Conservation (phyloP, 2,113 vertebrate species). For the Misgurnus mizolepis region DNA sequence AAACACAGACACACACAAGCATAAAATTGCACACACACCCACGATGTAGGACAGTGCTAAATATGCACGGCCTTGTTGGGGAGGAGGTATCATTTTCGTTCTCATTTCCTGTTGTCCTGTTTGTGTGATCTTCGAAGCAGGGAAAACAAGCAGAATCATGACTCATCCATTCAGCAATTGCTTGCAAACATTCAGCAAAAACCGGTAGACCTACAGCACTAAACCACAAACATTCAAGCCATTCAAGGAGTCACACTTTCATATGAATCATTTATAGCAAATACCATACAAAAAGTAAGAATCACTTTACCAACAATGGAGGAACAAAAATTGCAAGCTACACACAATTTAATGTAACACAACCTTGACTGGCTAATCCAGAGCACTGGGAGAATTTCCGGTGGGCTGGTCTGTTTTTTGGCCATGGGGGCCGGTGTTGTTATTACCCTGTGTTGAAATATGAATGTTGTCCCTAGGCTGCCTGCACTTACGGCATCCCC, state of each 20-base stretch:
- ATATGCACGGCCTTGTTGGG: conserved; percentile 22
- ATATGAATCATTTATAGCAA: background rate
- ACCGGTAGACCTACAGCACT: background rate
- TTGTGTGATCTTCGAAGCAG: conserved; percentile 15
- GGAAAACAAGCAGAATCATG: conserved; percentile 13
- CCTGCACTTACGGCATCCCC: too few species aligned
- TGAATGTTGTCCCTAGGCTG: too few species aligned
- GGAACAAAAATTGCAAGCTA: too few species aligned
- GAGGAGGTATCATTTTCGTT: conserved; percentile 29
- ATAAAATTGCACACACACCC: conserved; percentile 8
- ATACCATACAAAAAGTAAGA: background rate
- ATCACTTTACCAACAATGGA: too few species aligned
- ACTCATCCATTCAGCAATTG: conserved; percentile 1
- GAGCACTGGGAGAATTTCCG: too few species aligned
- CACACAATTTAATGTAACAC: too few species aligned
- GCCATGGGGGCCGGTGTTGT: too few species aligned
- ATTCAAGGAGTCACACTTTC: background rate
- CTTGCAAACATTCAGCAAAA: background rate
- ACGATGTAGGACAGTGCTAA: conserved; percentile 30
- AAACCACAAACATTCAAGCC: background rate
- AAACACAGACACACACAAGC: conserved; percentile 4
- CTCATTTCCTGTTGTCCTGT: background rate
- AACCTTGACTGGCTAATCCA: too few species aligned
- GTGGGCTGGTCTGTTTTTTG: too few species aligned
- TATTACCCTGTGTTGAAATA: too few species aligned